Base-by-base conservation (phyloP, 1,140 invertebrate genomes). In the Diorhabda elongata region DNA sequence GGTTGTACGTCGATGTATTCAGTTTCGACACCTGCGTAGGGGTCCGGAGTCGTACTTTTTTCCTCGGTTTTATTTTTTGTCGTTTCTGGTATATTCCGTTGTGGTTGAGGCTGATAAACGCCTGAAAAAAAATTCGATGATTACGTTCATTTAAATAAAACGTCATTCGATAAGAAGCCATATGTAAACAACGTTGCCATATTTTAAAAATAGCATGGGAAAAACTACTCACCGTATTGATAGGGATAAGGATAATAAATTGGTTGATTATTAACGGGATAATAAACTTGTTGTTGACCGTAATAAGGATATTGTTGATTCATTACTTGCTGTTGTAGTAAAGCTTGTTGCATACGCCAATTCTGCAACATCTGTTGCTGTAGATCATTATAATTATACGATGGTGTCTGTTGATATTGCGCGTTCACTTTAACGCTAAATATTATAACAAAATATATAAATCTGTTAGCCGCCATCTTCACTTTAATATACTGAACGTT, bases 1-100 rank as follows among this genome's bases (percentile, higher is more conserved):
- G 65, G 58, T 3, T 60, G 26, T 2, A 67, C 43, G 42, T 67
- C 65, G 9, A 67, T 67, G 0, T 60, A 60, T 26, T 67, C 65
- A 4, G 58, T 45, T 60, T 59, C 41, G 4, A 67, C 26, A 41
- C 44, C 41, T 6, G 52, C 47, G 41, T 57, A 65, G 8, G 47
- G 42, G 8, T 65, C 52, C 6, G 47, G 47, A 8, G 2, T 3
- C n/a, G 6, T n/a, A 8, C 6, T 52, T n/a, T 52, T 52, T 52
- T 8, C 47, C n/a, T 52, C 47, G n/a, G 47, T 52, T 6, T 52
- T 52, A 52, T 52, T 52, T 52, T 52, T 52, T 52, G 47, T n/a
- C 2, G 6, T 52, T n/a, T 2, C 47, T 52, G n/a, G 2, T 52
- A 8, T 6, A 3, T 52, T 6, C 2, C 6, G 47, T 52, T 8